Evolutionary conservation across 2,888 invertebrate genomes (phyloP), one percentile per base, ranked within the genome.

Genomic region (Drosophila anceps): DNA sequence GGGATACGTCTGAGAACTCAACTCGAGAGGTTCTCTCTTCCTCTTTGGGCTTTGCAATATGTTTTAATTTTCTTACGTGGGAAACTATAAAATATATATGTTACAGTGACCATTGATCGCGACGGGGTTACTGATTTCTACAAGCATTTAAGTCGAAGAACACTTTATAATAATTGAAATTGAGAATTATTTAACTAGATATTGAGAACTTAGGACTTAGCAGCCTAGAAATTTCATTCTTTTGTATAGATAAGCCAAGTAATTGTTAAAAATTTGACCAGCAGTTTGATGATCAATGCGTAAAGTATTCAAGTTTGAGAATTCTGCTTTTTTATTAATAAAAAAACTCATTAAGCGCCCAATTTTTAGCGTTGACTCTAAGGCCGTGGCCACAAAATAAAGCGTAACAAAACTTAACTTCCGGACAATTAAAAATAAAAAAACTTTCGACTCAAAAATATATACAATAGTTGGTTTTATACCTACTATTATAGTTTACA

Each of bases 1-100:
- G 37, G 46, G 31, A 10, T 24, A 13, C 1, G 27, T n/a, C 15
- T 53, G 9, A 66, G n/a, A 44, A 68, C 54, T 67, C 31, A 39
- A 54, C 15, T 33, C 15, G 43, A 57, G 20, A 7, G 20, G n/a
- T 51, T n/a, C 33, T 7, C 12, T 31, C n/a, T 29, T 48, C 48
- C 3, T 46, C n/a, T 20, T 2, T 15, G 20, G n/a, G 12, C 10
- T 20, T 29, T n/a, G 29, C 48, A 27, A 29, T 31, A 41, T 13
- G 5, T 27, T 37, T 39, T 15, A 20, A 48, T 48, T 59, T 37
- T 37, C 13, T 27, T 48, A 48, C 29, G 27, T 37, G 59, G 29
- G 48, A 20, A 59, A 59, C 8, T 37, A n/a, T n/a, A 4, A n/a
- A 53, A 37, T 10, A 33, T 10, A 33, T 15, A 35, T 33, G 20